These are phyloP conservation scores for Lepus europaeus DNA, from an alignment of 2,113 vertebrate species.

Conservation along the genomic window DNA sequence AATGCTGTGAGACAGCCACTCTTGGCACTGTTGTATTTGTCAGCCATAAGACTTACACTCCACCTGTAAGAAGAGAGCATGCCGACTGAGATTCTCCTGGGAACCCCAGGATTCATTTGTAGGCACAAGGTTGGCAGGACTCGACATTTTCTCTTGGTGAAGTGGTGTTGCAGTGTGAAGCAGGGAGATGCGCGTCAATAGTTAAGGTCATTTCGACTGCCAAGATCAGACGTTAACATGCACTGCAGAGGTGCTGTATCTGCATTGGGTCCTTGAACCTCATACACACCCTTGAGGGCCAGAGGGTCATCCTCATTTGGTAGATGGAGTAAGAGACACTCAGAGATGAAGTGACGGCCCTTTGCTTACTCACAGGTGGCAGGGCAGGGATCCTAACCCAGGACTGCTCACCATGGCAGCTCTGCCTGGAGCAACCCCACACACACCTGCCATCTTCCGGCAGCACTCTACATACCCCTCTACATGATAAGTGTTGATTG, in stretches of 20 bases:
- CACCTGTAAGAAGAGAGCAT: not conserved
- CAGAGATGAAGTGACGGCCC: not conserved
- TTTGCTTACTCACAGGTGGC: not conserved
- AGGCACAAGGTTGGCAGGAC: not conserved
- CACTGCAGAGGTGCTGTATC: not conserved
- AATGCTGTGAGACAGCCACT: not conserved
- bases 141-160: not conserved
- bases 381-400: not conserved
- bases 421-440: not conserved
- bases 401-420: not conserved
- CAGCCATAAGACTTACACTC: not conserved
- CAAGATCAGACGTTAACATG: not conserved
- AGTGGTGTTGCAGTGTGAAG: not conserved
- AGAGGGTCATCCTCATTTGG: not conserved
- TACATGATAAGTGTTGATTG: slow-evolving; percentile 28
- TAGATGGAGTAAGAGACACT: not conserved
- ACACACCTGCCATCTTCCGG: not conserved
- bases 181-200: not conserved
- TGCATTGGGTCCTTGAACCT: slow-evolving; percentile 17
- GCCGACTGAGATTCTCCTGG: not conserved
- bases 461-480: not conserved
- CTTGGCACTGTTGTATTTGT: not conserved
- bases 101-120: not conserved
- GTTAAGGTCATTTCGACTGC: not conserved
- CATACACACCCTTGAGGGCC: not conserved